Evolutionary conservation across 1,140 invertebrate species (phyloP), one percentile per base, ranked within the genome.

Genomic region (Drosophila virilis): DNA sequence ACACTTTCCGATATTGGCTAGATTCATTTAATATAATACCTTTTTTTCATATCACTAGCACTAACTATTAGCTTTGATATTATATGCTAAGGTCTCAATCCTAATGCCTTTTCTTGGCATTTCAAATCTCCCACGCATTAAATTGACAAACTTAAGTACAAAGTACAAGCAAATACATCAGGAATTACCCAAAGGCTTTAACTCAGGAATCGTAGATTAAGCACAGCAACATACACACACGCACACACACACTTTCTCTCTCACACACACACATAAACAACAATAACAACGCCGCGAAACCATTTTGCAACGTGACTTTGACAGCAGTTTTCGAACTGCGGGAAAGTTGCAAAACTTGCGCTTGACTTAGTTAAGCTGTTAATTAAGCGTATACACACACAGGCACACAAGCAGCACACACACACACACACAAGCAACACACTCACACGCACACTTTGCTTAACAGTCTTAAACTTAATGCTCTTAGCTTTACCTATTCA

Each of bases 291-390:
- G 33, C 37, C 46, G 35, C 48, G 65, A 76, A 71, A 50, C 65
- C 79, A 82, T 33, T 82, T 69, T 78, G 59, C 52, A 45, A 68
- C 74, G 77, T 74, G 71, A 74, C 71, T 74, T 69, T 54, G 65
- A 40, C 42, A 74, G 59, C 40, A 57, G 55, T 73, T 52, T 17
- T 37, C 22, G 45, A 13, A 22, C 17, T 59, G 35, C 62, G 35
- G 10, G 55, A 72, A 72, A 72, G 69, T 72, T 66, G 35, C 33
- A 60, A 69, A 60, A 74, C 65, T 74, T 74, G 42, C 35, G 65
- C 57, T 69, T 74, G 65, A 74, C 69, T 61, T 61, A 69, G 52
- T 48, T 71, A 75, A 75, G 72, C 52, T 74, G 65, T 61, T 69
- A 68, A 74, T 74, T 55, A 61, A 40, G 32, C 55, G 35, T 28